Conservation (phyloP, 2,113 vertebrate genomes). For the Corythaixoides concolor region DNA sequence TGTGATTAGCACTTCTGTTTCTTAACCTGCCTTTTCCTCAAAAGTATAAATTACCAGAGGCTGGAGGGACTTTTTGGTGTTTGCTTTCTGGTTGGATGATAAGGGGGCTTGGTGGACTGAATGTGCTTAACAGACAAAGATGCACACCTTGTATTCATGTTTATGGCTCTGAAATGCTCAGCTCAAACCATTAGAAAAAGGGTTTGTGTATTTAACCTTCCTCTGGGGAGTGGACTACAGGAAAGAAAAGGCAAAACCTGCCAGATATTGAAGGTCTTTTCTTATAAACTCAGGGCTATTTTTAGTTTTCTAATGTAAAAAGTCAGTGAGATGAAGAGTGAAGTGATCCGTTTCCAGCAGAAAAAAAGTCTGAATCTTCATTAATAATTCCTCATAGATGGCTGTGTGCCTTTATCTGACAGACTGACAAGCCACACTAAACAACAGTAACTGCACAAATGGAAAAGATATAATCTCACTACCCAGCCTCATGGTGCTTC, state of each 20-base stretch:
- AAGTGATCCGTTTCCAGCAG: constrained; percentile 71
- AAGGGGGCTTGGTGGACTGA: background rate
- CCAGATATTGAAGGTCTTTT: constrained; percentile 68
- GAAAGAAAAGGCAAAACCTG: constrained; percentile 49
- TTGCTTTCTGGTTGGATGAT: background rate
- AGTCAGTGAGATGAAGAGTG: constrained; percentile 72
- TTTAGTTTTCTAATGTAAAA: constrained; percentile 77
- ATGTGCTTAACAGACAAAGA: background rate
- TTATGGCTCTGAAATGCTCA: background rate
- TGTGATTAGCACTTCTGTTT: background rate
- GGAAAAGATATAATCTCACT: constrained; percentile 71
- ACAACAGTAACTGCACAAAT: constrained; percentile 72
- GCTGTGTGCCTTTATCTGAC: constrained; percentile 70
- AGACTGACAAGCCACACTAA: constrained; percentile 72
- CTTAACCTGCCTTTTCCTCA: background rate
- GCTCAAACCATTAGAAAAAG: background rate
- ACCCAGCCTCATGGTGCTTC: constrained; percentile 58
- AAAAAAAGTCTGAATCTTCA: constrained; percentile 71
- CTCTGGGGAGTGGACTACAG: constrained; percentile 33
- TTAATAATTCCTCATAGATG: constrained; percentile 76
- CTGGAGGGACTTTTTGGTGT: background rate
- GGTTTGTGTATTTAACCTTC: constrained; percentile 11
- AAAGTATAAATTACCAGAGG: background rate
- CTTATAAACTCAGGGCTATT: constrained; percentile 66
- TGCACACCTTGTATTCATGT: background rate